These are phyloP conservation scores for Galagoides demidoff DNA, from an alignment of 2,797 vertebrate species.

Conservation along the genomic window DNA sequence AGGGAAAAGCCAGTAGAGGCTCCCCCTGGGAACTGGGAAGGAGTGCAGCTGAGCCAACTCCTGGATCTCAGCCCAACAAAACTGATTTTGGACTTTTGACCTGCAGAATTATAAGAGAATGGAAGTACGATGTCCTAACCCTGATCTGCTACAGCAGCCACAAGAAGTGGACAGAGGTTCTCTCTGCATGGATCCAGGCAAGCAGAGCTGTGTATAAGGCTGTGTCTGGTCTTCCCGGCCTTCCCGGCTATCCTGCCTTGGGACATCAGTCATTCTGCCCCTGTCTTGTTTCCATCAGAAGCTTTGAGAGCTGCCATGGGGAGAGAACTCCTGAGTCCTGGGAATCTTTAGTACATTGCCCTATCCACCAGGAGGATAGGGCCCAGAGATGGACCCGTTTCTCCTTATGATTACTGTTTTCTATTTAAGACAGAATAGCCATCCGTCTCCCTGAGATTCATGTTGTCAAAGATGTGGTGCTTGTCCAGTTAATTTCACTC, in stretches of 20 bases:
- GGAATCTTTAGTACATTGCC: neutral
- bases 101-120: neutral
- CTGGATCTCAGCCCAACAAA: neutral
- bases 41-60: rapidly evolving
- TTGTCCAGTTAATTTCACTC: too few relatives aligned
- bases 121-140: rapidly evolving
- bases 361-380: neutral
- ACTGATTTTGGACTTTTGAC: neutral
- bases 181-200: neutral
- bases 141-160: neutral
- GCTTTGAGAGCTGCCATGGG: neutral
- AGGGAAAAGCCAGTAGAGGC: neutral
- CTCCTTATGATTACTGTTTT: neutral
- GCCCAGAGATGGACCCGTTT: neutral
- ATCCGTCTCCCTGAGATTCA: neutral
- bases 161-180: neutral
- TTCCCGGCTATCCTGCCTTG: neutral
- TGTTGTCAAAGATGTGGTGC: neutral
- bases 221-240: neutral
- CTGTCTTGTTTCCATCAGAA: neutral
- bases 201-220: neutral
- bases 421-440: neutral
- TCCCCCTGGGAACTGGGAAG: neutral
- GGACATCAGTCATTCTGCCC: too few relatives aligned
- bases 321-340: neutral